A percentile compares a stretch with the other conserved stretches of the same genome.
Evolutionary conservation across 2,113 vertebrate genomes (phyloP).

Genomic region (Pseudorectes ferrugineus): DNA sequence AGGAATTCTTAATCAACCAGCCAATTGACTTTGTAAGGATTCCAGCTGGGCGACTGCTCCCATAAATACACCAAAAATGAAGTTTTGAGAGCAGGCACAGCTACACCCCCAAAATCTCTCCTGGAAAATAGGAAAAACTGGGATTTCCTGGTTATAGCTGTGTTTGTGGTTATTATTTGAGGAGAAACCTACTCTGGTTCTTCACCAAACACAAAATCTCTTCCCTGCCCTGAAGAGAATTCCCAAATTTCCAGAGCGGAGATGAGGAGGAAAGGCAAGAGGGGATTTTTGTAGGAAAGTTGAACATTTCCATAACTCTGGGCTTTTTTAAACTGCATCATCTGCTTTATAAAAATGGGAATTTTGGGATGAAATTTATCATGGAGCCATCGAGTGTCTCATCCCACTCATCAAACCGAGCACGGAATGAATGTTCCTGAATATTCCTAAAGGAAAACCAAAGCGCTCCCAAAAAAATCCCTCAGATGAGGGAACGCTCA

Average conservation of each 20-base stretch:
- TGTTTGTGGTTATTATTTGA: neutral
- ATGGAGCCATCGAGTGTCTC: neutral
- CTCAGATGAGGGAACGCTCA: neutral
- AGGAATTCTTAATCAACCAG: neutral
- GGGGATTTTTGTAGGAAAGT: neutral
- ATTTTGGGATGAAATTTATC: neutral
- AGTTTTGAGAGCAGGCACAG: neutral
- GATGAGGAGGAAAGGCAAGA: neutral
- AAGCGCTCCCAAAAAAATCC: neutral
- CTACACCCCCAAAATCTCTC: neutral
- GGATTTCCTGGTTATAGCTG: neutral
- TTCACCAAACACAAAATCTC: neutral
- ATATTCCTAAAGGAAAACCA: neutral
- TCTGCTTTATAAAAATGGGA: neutral
- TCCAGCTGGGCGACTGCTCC: neutral
- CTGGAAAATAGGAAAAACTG: neutral
- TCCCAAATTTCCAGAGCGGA: neutral
- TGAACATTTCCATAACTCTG: neutral
- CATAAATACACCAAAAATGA: neutral
- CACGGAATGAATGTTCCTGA: neutral
- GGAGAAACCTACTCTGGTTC: neutral
- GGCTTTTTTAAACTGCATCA: neutral
- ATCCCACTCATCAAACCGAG: neutral
- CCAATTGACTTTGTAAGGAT: neutral
- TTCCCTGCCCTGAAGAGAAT: neutral